Conservation (phyloP, 2,113 vertebrate species). For the Periophthalmodon schlosseri region DNA sequence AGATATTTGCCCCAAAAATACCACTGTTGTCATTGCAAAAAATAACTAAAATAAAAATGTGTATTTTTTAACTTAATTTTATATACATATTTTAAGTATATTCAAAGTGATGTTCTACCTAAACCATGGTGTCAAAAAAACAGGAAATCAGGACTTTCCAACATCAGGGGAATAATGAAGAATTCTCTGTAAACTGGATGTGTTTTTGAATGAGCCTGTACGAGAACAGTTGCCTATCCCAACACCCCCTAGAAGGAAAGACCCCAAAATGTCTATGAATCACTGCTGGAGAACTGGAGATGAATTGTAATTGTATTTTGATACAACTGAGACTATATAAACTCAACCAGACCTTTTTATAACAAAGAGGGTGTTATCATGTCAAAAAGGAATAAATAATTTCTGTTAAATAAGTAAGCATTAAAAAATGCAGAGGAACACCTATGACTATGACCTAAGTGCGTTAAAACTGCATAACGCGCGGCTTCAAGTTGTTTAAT, state of each 20-base stretch:
- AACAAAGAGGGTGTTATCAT: too few relatives aligned
- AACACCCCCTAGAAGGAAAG: neutral
- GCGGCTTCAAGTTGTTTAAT: too few relatives aligned
- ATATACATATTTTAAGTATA: neutral
- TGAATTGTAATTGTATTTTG: too few relatives aligned
- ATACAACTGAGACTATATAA: too few relatives aligned
- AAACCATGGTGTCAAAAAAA: neutral
- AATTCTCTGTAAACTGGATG: neutral
- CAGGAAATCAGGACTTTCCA: constrained; percentile 1
- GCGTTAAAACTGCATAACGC: too few relatives aligned
- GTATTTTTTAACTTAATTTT: neutral
- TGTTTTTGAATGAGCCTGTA: neutral
- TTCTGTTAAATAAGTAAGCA: too few relatives aligned
- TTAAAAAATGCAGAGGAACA: too few relatives aligned
- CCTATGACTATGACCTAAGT: too few relatives aligned
- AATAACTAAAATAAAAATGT: too few relatives aligned
- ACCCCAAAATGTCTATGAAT: neutral
- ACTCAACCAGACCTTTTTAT: too few relatives aligned
- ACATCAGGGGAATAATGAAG: neutral
- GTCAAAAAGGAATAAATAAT: too few relatives aligned
- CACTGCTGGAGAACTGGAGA: neutral
- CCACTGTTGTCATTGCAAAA: neutral
- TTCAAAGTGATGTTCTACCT: neutral
- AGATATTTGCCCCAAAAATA: neutral
- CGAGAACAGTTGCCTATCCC: neutral